Percentiles rank a stretch among this genome's conserved stretches.
phyloP scores from a whole-genome alignment of 2,888 invertebrate genomes.

The Deroplatys truncata region DNA sequence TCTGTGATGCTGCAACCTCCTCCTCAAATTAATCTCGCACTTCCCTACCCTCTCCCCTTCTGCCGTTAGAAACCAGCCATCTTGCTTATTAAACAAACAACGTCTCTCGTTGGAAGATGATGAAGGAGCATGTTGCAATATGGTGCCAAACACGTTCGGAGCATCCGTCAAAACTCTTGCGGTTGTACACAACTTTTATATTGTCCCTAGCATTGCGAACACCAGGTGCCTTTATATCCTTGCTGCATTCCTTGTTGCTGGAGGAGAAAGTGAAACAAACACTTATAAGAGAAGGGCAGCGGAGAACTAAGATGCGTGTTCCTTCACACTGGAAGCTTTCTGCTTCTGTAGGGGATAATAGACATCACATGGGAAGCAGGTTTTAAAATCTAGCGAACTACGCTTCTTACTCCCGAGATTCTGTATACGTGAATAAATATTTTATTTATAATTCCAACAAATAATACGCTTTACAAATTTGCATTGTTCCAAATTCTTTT shows the following conservation, averaged over 20 bases:
- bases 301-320: no score
- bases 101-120: conserved; percentile 1
- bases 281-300: background rate
- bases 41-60: conserved; percentile 1
- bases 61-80: background rate
- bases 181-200: background rate
- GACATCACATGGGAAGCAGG: no score
- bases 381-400: no score
- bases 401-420: no score
- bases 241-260: no score
- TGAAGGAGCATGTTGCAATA: conserved; percentile 4
- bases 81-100: conserved; percentile 19
- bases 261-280: background rate
- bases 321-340: no score
- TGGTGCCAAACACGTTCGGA: background rate
- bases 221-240: background rate
- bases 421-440: no score
- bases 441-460: no score
- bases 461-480: no score
- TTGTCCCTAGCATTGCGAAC: background rate
- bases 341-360: no score
- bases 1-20: background rate
- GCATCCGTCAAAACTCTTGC: background rate
- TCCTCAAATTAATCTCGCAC: conserved; percentile 13
- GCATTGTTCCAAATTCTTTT: no score